Evolutionary conservation across 2,797 vertebrate genomes (phyloP).

Genomic region (Morus bassanus): DNA sequence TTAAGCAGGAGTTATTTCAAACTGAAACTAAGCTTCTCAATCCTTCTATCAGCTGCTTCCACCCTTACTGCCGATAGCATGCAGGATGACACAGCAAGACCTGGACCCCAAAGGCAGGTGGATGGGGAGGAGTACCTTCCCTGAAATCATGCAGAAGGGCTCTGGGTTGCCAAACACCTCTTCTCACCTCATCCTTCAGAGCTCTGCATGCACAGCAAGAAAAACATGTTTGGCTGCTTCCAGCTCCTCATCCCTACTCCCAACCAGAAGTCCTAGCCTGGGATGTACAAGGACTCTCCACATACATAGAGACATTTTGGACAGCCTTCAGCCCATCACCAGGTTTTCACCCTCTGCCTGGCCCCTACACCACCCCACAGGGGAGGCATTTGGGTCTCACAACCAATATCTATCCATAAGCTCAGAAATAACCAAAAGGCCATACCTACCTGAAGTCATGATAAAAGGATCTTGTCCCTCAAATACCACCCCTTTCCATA

Average conservation of each 20-base stretch:
- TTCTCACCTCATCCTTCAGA: not conserved
- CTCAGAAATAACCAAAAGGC: not conserved
- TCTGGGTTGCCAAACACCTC: not conserved
- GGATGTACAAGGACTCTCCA: not conserved
- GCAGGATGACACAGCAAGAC: not conserved
- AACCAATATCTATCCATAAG: not conserved
- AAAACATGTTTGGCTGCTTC: not conserved
- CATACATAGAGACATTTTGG: not conserved
- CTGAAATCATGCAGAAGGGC: not conserved
- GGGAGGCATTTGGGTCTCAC: not conserved
- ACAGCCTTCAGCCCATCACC: not conserved
- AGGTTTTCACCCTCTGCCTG: not conserved
- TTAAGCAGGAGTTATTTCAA: not conserved
- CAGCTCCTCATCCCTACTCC: not conserved
- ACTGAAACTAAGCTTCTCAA: not conserved
- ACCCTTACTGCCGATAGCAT: not conserved
- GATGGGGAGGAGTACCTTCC: not conserved
- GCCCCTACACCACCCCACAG: not conserved
- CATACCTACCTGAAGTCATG: not conserved
- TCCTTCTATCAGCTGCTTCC: not conserved
- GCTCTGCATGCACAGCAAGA: not conserved
- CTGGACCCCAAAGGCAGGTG: not conserved
- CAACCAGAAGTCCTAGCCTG: not conserved
- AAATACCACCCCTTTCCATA: not conserved
- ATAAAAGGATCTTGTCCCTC: not conserved